Base-by-base conservation (phyloP, 53 echinoderm and acorn worm genomes). In the Glandiceps talaboti region DNA sequence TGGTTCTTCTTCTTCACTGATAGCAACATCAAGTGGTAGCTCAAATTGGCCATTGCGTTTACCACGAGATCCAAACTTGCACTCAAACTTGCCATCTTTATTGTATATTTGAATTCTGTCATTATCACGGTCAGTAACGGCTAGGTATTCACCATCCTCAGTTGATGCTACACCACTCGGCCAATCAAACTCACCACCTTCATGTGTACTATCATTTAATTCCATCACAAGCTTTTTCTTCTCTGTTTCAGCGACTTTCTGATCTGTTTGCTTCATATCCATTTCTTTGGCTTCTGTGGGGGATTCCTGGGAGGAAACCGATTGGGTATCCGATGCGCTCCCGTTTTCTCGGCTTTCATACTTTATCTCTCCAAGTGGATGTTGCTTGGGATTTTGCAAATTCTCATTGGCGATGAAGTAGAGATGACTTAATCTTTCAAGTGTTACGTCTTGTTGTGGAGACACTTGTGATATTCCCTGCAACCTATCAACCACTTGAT, bases 41-140 rank as follows among this genome's bases (percentile, higher is more conserved):
- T 99, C 99, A 79, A 99, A 99, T 79, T 91, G 91, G 78, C 99
- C 89, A 27, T 89, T 92, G 73, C 87, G 89, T 6, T 92, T 88
- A 64, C 99, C 99, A 33, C 93, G 89, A 20, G 91, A 89, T 30
- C 99, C 99, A 84, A 99, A 99, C 79, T 99, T 99, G 83, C 99
- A 99, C 74, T 99, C 99, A 73, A 93, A 99, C 31, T 89, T 93
- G 20, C 99, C 99, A 80, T 99, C 92, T 29, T 87, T 89, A 77
- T 99, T 99, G 80, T 99, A 99, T 26, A 99, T 93, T 82, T 99
- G 99, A 74, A 99, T 89, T 26, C 99, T 89, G 80, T 99, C 99
- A 73, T 99, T 99, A 82, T 99, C 99, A 1, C 99, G 84, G 76
- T 99, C 99, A 12, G 92, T 91, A 30, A 99, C 85, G 25, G 91